Base-by-base conservation (phyloP, 2,797 vertebrate species). In the Pteronotus mesoamericanus region DNA sequence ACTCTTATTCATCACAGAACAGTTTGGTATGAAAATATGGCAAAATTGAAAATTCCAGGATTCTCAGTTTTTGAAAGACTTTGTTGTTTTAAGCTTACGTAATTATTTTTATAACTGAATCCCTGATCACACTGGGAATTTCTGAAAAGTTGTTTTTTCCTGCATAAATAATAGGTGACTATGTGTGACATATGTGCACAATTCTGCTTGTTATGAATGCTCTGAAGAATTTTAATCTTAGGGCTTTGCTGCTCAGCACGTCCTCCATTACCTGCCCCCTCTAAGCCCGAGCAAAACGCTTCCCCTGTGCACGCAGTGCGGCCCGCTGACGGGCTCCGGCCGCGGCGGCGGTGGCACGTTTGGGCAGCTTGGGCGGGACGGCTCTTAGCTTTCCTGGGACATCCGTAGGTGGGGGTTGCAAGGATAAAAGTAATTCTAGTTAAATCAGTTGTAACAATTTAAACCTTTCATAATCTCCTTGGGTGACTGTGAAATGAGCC, bases 31-130 rank as follows among this genome's bases (percentile, higher is more conserved):
- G 21, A 75, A 94, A 92, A 74, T 87, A 51, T 8, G 26, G 32
- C 46, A 89, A 78, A 71, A 53, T 88, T 51, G 34, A 94, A 80
- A 82, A 53, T 48, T 84, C n/a, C 21, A 15, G 16, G 18, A 42
- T 86, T 87, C 37, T 85, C 15, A 87, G 4, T 96, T 82, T 95
- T 92, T 59, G 12, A 82, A 93, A 88, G 26, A 74, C 57, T 78
- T 96, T 7, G 7, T 72, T 93, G 78, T 57, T 92, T 61, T 22
- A 86, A 68, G 87, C 26, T 78, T 68, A 80, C 2, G 8, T 89
- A 26, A 34, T 87, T 94, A 57, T 85, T 88, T 85, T 88, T 93
- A 34, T 21, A 74, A 4, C n/a, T 91, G 72, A 91, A 77, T 97
- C 2, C 8, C 21, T 78, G 34, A 88, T 48, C 21, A 32, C 34